These are phyloP conservation scores for Tetrapedia diversipes DNA, from an alignment of 2,888 invertebrate genomes.

Conservation along the genomic window DNA sequence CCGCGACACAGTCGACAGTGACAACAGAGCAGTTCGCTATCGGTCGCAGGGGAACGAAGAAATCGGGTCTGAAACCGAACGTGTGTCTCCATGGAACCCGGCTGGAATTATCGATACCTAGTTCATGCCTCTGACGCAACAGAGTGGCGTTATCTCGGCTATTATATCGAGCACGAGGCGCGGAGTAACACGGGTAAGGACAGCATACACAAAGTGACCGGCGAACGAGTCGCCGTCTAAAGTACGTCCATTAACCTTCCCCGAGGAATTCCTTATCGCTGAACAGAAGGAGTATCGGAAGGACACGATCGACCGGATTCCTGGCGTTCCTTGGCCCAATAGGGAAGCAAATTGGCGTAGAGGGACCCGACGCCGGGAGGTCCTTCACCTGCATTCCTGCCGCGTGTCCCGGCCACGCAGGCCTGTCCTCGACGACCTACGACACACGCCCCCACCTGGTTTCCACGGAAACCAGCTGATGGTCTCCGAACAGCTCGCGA, in stretches of 20 bases:
- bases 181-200: neutral
- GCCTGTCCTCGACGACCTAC: slow-evolving; percentile 45
- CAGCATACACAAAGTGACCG: neutral
- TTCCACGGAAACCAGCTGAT: slow-evolving; percentile 53
- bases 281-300: slow-evolving; percentile 48
- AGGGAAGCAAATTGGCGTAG: slow-evolving; percentile 43
- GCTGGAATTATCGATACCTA: neutral
- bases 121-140: slow-evolving; percentile 7
- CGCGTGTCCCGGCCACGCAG: slow-evolving; percentile 10
- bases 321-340: slow-evolving; percentile 37
- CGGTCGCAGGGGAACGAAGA: neutral
- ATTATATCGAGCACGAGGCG: slow-evolving; percentile 14
- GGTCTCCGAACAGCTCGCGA: slow-evolving; percentile 22
- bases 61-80: neutral
- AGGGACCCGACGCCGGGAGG: slow-evolving; percentile 15
- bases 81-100: no score
- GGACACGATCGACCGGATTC: slow-evolving; percentile 53
- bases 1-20: no score
- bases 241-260: slow-evolving; percentile 45
- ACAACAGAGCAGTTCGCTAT: slow-evolving; percentile 18
- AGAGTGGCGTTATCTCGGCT: slow-evolving; percentile 3
- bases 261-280: slow-evolving; percentile 55
- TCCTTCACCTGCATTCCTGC: slow-evolving; percentile 60
- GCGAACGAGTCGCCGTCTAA: slow-evolving; percentile 23
- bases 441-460: slow-evolving; percentile 51